These are phyloP conservation scores for Pseudocheirus occidentalis DNA, from an alignment of 2,797 vertebrate genomes.

Conservation along the genomic window DNA sequence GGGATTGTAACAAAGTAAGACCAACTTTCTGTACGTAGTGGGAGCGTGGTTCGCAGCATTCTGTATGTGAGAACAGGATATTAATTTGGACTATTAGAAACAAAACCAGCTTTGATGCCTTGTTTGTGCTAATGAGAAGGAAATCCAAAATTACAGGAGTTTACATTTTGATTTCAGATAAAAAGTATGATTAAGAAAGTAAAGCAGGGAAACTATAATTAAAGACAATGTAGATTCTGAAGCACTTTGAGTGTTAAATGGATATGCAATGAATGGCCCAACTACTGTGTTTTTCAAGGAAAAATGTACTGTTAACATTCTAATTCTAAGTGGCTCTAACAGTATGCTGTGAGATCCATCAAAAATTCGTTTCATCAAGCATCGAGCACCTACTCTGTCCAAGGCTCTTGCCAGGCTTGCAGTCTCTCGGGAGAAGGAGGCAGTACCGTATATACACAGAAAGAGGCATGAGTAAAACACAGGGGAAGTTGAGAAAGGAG, in stretches of 20 bases:
- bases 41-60: neutral
- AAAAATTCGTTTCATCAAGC: neutral
- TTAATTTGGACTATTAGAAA: neutral
- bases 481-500: neutral
- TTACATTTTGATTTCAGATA: neutral
- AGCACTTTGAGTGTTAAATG: too few relatives aligned
- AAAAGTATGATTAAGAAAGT: neutral
- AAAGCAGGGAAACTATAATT: neutral
- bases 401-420: neutral
- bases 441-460: neutral
- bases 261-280: neutral
- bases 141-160: neutral
- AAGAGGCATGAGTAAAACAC: neutral
- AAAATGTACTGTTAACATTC: neutral
- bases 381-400: neutral
- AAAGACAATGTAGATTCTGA: neutral
- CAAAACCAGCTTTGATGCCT: neutral
- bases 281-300: neutral
- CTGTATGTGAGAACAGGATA: neutral
- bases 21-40: neutral
- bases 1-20: neutral
- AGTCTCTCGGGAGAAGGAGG: neutral
- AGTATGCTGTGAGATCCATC: neutral
- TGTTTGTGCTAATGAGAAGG: neutral
- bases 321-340: neutral